phyloP scores from a whole-genome alignment of 2,888 invertebrate genomes.

The Coelinius sp. region DNA sequence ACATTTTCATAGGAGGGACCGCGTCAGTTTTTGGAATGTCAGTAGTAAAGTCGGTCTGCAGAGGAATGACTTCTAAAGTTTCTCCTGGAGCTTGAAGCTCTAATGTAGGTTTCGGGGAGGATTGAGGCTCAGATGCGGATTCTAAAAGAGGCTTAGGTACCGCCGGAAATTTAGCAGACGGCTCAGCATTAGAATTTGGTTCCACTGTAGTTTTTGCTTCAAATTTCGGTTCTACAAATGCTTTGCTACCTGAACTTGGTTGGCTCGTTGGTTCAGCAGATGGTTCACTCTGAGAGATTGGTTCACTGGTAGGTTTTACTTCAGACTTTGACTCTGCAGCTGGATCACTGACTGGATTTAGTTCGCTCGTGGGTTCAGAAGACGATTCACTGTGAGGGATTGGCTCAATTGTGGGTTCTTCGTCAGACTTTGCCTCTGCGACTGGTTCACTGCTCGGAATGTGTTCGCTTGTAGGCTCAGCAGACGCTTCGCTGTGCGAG shows the following conservation, averaged over 20 bases:
- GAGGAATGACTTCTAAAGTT: slow-evolving; percentile 61
- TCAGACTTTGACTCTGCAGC: slow-evolving; percentile 48
- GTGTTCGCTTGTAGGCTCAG: slow-evolving; percentile 43
- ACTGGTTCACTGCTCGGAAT: slow-evolving; percentile 43
- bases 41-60: slow-evolving; percentile 51
- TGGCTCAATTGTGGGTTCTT: too few relatives aligned
- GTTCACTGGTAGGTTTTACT: slow-evolving; percentile 46
- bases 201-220: slow-evolving; percentile 49
- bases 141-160: slow-evolving; percentile 47
- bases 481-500: slow-evolving; percentile 32
- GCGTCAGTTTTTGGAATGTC: slow-evolving; percentile 42
- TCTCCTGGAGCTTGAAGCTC: slow-evolving; percentile 55
- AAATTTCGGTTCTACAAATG: slow-evolving; percentile 45
- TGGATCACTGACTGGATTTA: slow-evolving; percentile 42
- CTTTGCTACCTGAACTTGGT: slow-evolving; percentile 48
- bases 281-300: slow-evolving; percentile 40
- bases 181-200: slow-evolving; percentile 44
- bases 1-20: slow-evolving; percentile 46
- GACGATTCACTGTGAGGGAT: too few relatives aligned
- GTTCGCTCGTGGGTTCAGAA: slow-evolving; percentile 41
- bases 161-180: slow-evolving; percentile 37
- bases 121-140: slow-evolving; percentile 43
- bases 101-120: slow-evolving; percentile 61
- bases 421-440: too few relatives aligned
- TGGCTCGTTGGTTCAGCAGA: slow-evolving; percentile 42